A percentile compares a stretch with the other conserved stretches of the same genome.
phyloP scores from a whole-genome alignment of 2,888 invertebrate genomes.

The Synergus japonicus region DNA sequence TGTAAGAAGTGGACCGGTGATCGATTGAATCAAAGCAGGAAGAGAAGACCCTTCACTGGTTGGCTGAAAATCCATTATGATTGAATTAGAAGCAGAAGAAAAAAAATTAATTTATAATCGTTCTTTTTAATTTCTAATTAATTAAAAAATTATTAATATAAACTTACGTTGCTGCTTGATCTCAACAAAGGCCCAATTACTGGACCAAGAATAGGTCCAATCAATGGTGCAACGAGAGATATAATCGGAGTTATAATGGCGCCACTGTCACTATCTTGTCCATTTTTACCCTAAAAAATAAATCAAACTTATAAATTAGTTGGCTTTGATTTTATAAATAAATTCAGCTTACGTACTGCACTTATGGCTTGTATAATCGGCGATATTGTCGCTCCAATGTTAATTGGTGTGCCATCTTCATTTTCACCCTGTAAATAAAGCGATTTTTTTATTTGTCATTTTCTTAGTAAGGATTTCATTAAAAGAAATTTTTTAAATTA shows the following conservation, averaged over 20 bases:
- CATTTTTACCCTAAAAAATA: constrained; percentile 66
- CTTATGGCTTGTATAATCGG: constrained; percentile 22
- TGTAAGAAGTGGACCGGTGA: constrained; percentile 66
- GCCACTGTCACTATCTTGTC: constrained; percentile 68
- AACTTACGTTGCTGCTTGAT: constrained; percentile 68
- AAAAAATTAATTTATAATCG: neutral
- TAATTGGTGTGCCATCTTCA: constrained; percentile 31
- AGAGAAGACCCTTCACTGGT: constrained; percentile 64
- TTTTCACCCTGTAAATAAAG: constrained; percentile 32
- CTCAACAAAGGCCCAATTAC: constrained; percentile 69
- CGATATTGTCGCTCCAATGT: constrained; percentile 17
- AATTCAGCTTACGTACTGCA: constrained; percentile 16
- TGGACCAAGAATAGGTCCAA: constrained; percentile 71
- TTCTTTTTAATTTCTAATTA: neutral
- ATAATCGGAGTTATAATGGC: constrained; percentile 69
- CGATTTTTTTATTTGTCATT: neutral
- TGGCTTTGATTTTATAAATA: neutral
- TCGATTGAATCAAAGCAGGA: constrained; percentile 59
- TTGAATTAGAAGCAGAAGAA: neutral
- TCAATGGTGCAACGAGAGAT: constrained; percentile 67
- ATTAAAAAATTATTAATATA: neutral
- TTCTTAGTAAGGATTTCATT: neutral
- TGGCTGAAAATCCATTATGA: constrained; percentile 57
- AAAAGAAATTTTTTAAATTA: constrained; percentile 50
- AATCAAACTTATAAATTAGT: neutral